These are phyloP conservation scores for Anarsia innoxiella DNA, from an alignment of 2,888 invertebrate genomes.

Conservation along the genomic window DNA sequence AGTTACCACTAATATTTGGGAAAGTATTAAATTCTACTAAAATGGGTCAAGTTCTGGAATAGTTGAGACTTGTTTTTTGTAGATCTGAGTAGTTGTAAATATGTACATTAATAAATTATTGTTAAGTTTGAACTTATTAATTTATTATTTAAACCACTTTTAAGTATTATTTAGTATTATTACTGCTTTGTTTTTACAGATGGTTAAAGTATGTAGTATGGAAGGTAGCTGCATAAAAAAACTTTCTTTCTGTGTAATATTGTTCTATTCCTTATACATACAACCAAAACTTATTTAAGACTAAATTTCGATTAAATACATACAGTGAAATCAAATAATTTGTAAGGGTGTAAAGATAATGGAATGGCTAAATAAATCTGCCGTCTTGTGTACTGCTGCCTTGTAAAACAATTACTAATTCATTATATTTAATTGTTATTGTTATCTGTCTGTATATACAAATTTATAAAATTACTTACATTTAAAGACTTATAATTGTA, in stretches of 20 bases:
- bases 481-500: conserved; percentile 27
- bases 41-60: conserved; percentile 65
- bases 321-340: conserved; percentile 23
- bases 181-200: too few species aligned
- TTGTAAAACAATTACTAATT: too few species aligned
- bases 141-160: too few species aligned
- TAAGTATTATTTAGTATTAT: too few species aligned
- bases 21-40: conserved; percentile 55
- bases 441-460: conserved; percentile 56
- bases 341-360: conserved; percentile 26
- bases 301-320: conserved; percentile 25
- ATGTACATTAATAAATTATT: too few species aligned
- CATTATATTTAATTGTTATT: conserved; percentile 22
- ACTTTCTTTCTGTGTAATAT: conserved; percentile 21
- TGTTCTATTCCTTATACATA: conserved; percentile 56
- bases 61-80: too few species aligned
- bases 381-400: not conserved
- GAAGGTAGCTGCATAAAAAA: too few species aligned
- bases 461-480: conserved; percentile 57
- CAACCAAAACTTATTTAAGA: conserved; percentile 43
- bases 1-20: conserved; percentile 66
- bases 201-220: too few species aligned
- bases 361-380: conserved; percentile 11
- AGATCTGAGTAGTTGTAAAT: conserved; percentile 1
- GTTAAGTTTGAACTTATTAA: too few species aligned